A percentile compares a stretch with the other conserved stretches of the same genome.
Conservation (phyloP, 2,113 vertebrate species). For the Scomber colias region DNA sequence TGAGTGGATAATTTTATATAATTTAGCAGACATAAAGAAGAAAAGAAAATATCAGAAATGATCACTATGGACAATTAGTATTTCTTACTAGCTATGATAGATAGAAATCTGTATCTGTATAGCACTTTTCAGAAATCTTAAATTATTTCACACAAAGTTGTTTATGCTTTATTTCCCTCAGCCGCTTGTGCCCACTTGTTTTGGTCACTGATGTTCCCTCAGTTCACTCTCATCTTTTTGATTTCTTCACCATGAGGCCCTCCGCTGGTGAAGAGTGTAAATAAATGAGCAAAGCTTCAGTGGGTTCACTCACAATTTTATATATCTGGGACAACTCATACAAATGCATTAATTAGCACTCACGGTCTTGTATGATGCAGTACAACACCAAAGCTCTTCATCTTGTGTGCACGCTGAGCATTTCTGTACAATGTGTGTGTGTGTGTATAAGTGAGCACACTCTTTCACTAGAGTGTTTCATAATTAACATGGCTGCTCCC, state of each 20-base stretch:
- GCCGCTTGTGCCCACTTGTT: neutral
- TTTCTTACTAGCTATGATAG: too few species aligned
- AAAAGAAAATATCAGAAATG: too few species aligned
- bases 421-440: neutral
- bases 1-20: too few species aligned
- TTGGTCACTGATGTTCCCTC: neutral
- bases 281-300: conserved; percentile 13
- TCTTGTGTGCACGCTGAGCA: neutral
- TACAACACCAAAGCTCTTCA: too few species aligned
- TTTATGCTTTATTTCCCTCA: neutral
- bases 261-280: neutral
- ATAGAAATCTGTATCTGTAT: too few species aligned
- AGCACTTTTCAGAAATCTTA: too few species aligned
- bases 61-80: too few species aligned
- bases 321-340: neutral
- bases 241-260: neutral
- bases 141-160: too few species aligned
- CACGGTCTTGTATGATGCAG: too few species aligned
- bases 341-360: neutral
- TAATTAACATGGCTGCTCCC: conserved; percentile 63
- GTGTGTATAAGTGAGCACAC: neutral
- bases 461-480: conserved; percentile 44
- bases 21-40: too few species aligned
- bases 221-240: neutral
- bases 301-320: neutral